Conservation (phyloP, 2,113 vertebrate species). For the Gobius niger region DNA sequence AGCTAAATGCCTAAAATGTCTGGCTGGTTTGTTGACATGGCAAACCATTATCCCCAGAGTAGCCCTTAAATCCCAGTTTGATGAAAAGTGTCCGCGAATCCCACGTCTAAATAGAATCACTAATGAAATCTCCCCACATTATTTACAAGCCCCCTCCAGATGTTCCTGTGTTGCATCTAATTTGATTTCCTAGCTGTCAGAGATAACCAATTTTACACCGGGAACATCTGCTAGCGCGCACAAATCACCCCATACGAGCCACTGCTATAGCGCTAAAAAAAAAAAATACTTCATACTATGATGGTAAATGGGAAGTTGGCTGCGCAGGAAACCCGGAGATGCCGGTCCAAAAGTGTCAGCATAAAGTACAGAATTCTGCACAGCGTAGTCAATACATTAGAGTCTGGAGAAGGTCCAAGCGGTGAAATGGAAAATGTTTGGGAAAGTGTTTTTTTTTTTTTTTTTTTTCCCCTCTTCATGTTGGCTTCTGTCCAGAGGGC, state of each 20-base stretch:
- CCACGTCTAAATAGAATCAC: background rate
- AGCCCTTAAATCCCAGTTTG: background rate
- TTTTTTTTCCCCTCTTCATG: no score
- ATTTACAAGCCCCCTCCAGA: background rate
- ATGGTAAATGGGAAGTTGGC: constrained; percentile 16
- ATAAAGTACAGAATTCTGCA: constrained; percentile 21
- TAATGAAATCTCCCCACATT: constrained; percentile 7
- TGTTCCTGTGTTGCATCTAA: constrained; percentile 4
- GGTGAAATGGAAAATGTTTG: constrained; percentile 35
- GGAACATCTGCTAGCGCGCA: constrained; percentile 7
- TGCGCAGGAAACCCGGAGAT: background rate
- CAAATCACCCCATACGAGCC: background rate
- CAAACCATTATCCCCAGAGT: constrained; percentile 12
- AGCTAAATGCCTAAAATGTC: background rate
- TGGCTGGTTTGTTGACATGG: constrained; percentile 11
- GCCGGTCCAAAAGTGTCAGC: constrained; percentile 31
- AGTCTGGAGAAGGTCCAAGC: constrained; percentile 42
- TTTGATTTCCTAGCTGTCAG: constrained; percentile 11
- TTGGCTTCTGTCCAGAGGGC: constrained; percentile 31
- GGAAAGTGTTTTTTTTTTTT: constrained; percentile 13
- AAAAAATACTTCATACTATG: background rate
- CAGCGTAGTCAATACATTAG: constrained; percentile 26
- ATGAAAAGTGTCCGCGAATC: constrained; percentile 10
- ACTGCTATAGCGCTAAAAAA: background rate
- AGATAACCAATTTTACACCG: background rate